Base-by-base conservation (phyloP, 2,113 vertebrate genomes). In the Tachuris rubrigastra region DNA sequence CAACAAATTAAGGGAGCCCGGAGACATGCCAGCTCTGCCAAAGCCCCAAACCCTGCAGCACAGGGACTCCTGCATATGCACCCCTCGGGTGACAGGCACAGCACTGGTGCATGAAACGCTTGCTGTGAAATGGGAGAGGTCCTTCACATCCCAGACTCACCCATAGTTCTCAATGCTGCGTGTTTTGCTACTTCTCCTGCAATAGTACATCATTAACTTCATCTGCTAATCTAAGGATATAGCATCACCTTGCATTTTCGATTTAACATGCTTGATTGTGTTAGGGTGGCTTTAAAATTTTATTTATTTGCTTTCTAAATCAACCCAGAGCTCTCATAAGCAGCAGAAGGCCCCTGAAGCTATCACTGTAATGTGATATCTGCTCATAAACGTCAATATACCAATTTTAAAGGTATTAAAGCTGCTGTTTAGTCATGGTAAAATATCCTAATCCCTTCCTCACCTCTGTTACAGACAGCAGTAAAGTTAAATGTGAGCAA, bases 281-380 rank as follows among this genome's bases (percentile, higher is more conserved):
- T 85, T 84, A 78, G 37, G 12, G 49, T 52, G 53, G 56, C 80
- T 88, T 85, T 75, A 65, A 68, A 46, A 85, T 85, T 44, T 25
- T 75, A 81, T 86, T 90, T 93, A 80, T 92, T 89, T 94, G 78
- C 77, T 94, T 85, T 83, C 81, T 87, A 73, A 94, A 83, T 37
- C 93, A 85, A 81, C 59, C 75, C 44, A 67, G 79, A 80, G 31
- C 55, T 89, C 83, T 78, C 56, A 52, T 11, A 65, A 0, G 0
- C 79, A 94, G 85, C 59, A 95, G 56, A 95, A 90, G 79, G 76
- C 79, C 90, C 95, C 92, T 46, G 83, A 90, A 96, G 90, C 88
- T 79, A 92, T 56, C 49, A 12, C 58, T 75, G 62, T 85, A 89
- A 92, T 28, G 69, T 1, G 18, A 4, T 90, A 95, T 49, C 62